Evolutionary conservation across 2,888 invertebrate genomes (phyloP), one percentile per base, ranked within the genome.

Genomic region (Oligia latruncula): DNA sequence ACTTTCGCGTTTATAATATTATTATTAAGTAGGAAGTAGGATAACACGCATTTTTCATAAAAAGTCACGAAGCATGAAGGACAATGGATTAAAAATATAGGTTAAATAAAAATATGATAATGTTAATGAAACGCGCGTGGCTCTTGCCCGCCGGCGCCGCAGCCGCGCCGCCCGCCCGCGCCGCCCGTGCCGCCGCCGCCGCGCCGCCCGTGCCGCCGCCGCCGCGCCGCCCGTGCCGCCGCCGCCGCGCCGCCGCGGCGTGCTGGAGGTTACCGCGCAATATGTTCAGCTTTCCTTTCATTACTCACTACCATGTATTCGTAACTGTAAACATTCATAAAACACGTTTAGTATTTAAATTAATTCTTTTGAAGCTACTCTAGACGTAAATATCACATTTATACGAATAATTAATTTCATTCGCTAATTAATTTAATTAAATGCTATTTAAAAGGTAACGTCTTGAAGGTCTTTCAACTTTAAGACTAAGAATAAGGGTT

Each of bases 291-390:
- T 74, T 65, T 60, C 58, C 74, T 71, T 72, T 72, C 67, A 52
- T 72, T 62, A 52, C 64, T n/a, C 49, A 23, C 35, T 5, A 58
- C 23, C 15, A 43, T 75, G 52, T 68, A 40, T 29, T 29, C 35
- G 35, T 68, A 23, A 43, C 74, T 52, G 52, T 68, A 72, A 70
- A 71, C 58, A 58, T 71, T 74, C 58, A 68, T 78, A 20, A 52
- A 66, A 72, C 49, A 73, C 49, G 29, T 35, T 84, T 62, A 64
- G 20, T 70, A 78, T 76, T 78, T 58, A 65, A 75, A 73, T 75
- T 52, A 78, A 71, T 77, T 78, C 64, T 75, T 81, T 68, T 81
- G 81, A 78, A 78, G 81, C 70, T 43, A 35, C 70, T 66, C 78
- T 81, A 62, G 73, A 78, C 68, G 65, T 49, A 35, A 83, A 74